Conservation (phyloP, 2,797 vertebrate species). For the Masticophis lateralis region DNA sequence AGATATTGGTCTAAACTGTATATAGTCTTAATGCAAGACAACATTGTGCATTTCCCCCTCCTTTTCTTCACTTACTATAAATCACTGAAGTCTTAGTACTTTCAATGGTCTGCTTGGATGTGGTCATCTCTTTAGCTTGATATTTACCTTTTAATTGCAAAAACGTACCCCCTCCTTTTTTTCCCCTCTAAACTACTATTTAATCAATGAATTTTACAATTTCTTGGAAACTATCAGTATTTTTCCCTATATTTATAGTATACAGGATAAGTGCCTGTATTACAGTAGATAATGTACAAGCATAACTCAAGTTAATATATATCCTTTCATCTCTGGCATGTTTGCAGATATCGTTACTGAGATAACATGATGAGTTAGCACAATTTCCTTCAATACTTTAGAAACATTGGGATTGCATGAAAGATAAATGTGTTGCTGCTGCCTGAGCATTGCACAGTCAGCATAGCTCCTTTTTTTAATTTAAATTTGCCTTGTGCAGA, state of each 20-base stretch:
- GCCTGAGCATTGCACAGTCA: slow-evolving; percentile 8
- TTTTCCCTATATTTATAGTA: no score
- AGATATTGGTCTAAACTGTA: no score
- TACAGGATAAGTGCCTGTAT: background rate
- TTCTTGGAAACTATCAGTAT: background rate
- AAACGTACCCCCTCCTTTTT: background rate
- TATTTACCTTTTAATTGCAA: background rate
- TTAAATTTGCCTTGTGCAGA: background rate
- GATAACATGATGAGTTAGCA: slow-evolving; percentile 4
- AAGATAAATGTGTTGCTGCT: slow-evolving; percentile 5
- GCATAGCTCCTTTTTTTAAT: background rate
- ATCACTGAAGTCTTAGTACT: background rate
- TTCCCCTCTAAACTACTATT: slow-evolving; percentile 18
- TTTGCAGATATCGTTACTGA: slow-evolving; percentile 22
- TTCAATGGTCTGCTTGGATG: background rate
- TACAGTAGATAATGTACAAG: background rate
- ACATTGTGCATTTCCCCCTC: background rate
- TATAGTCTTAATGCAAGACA: background rate
- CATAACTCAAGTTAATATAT: background rate
- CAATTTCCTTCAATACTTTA: background rate
- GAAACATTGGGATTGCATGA: background rate
- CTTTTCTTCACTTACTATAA: background rate
- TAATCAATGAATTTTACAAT: slow-evolving; percentile 21
- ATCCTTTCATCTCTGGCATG: slow-evolving; percentile 12
- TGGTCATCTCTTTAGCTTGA: background rate